These are phyloP conservation scores for Stenchaetothrips biformis DNA, from an alignment of 2,888 invertebrate genomes.

Conservation along the genomic window DNA sequence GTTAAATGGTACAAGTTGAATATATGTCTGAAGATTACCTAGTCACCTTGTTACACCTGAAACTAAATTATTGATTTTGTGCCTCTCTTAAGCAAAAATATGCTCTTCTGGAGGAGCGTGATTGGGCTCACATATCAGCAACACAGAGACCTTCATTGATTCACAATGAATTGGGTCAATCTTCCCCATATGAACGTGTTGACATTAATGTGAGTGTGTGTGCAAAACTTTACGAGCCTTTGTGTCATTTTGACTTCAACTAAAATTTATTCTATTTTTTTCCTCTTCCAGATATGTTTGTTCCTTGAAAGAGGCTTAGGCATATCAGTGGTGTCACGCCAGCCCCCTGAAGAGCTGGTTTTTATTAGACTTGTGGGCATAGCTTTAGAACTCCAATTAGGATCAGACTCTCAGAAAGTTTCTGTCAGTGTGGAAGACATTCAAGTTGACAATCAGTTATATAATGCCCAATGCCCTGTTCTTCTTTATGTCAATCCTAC, in stretches of 20 bases:
- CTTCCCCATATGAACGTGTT: constrained; percentile 26
- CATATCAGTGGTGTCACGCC: constrained; percentile 69
- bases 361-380: constrained; percentile 67
- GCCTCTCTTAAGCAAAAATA: constrained; percentile 43
- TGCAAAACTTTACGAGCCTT: neutral
- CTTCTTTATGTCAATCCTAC: constrained; percentile 65
- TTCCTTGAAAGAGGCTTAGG: constrained; percentile 62
- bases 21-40: neutral
- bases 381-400: constrained; percentile 56
- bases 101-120: constrained; percentile 51
- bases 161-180: constrained; percentile 28
- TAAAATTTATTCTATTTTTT: neutral
- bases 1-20: neutral
- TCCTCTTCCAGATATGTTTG: constrained; percentile 55
- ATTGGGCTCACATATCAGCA: constrained; percentile 52
- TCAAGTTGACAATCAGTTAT: constrained; percentile 73
- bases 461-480: constrained; percentile 79
- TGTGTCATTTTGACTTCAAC: constrained; percentile 2
- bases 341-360: constrained; percentile 73
- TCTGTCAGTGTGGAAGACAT: constrained; percentile 72
- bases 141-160: constrained; percentile 48
- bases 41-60: too few species aligned
- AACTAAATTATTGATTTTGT: too few species aligned
- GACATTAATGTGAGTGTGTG: constrained; percentile 31
- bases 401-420: constrained; percentile 53